Evolutionary conservation across 2,113 vertebrate genomes (phyloP).

Genomic region (Hydropotes inermis): DNA sequence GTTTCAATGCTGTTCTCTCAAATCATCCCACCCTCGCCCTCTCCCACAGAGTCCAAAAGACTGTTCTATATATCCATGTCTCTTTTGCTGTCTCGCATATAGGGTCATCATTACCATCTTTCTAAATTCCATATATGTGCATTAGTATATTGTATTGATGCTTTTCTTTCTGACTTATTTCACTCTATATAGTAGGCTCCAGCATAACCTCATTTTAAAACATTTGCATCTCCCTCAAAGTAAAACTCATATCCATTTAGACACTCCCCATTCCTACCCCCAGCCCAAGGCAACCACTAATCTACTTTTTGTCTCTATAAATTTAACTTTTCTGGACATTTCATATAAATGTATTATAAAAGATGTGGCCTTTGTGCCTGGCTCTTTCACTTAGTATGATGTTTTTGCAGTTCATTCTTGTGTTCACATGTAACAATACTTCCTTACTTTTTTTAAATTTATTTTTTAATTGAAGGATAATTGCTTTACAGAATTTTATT

Average conservation of each 20-base stretch:
- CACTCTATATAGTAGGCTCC: neutral
- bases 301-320: neutral
- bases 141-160: neutral
- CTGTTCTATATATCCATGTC: neutral
- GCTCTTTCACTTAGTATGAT: neutral
- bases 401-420: neutral
- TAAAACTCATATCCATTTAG: neutral
- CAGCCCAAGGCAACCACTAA: neutral
- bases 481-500: neutral
- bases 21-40: neutral
- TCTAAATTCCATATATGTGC: neutral
- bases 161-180: neutral
- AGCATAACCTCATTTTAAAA: neutral
- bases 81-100: neutral
- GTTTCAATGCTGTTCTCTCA: neutral
- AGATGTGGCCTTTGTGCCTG: neutral
- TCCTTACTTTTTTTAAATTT: neutral
- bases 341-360: neutral
- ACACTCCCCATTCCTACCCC: neutral
- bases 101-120: neutral
- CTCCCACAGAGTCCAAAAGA: neutral
- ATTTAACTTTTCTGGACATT: neutral
- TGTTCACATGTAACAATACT: neutral
- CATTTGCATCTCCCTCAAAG: neutral
- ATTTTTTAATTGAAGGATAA: neutral